phyloP scores from a whole-genome alignment of 2,888 invertebrate species.

The Ypsolopha scabrella region DNA sequence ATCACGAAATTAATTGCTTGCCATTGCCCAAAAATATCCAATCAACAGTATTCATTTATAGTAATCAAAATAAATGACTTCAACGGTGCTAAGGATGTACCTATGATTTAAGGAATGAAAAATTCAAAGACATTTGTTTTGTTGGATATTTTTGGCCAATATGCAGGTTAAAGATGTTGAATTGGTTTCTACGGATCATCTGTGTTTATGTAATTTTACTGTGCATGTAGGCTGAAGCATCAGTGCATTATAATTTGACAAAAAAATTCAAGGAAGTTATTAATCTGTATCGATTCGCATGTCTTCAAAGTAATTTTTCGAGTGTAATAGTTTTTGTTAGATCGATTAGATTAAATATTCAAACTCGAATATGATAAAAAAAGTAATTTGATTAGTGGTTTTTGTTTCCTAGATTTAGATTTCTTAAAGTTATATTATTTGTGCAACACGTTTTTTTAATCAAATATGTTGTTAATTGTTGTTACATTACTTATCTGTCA shows the following conservation, averaged over 20 bases:
- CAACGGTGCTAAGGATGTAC: neutral
- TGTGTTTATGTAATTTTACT: slow-evolving; percentile 33
- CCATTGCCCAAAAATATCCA: slow-evolving; percentile 36
- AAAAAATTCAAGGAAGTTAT: neutral
- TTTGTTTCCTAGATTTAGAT: too few species aligned
- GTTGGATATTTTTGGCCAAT: slow-evolving; percentile 40
- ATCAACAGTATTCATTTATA: neutral
- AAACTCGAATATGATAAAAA: too few species aligned
- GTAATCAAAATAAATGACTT: neutral
- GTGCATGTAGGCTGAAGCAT: slow-evolving; percentile 52
- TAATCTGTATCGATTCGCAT: neutral
- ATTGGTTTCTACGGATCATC: slow-evolving; percentile 24
- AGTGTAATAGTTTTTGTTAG: neutral
- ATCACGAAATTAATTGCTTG: slow-evolving; percentile 31
- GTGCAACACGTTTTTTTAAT: too few species aligned
- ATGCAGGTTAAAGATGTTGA: slow-evolving; percentile 24
- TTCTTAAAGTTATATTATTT: too few species aligned
- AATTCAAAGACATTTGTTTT: neutral
- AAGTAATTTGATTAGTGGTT: too few species aligned
- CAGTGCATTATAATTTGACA: neutral
- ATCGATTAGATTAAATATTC: too few species aligned
- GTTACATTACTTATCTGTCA: too few species aligned
- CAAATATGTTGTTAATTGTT: too few species aligned
- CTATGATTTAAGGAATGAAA: too few species aligned
- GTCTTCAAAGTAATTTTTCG: neutral